These are phyloP conservation scores for Lepus americanus DNA, from an alignment of 2,113 vertebrate genomes.

Conservation along the genomic window DNA sequence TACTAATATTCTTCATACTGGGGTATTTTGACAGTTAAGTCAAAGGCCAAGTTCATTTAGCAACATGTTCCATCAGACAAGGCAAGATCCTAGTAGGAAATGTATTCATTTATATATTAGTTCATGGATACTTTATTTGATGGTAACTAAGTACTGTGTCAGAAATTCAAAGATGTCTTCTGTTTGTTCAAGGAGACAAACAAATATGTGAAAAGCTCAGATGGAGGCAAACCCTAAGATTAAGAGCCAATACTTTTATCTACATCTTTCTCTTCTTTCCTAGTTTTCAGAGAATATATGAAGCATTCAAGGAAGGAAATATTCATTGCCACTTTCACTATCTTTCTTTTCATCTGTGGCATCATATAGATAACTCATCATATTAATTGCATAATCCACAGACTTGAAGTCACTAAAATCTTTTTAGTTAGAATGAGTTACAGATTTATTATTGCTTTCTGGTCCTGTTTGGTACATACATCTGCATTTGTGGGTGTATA, in stretches of 20 bases:
- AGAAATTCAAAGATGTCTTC: neutral
- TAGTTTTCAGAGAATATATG: neutral
- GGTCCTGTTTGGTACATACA: neutral
- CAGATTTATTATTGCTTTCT: neutral
- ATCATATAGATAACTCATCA: neutral
- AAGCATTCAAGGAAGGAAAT: neutral
- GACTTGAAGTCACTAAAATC: neutral
- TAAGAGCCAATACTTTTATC: neutral
- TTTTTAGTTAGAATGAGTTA: neutral
- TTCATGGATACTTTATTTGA: neutral
- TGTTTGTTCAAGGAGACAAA: neutral
- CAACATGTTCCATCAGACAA: neutral
- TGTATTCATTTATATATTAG: conserved; percentile 9
- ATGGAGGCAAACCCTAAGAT: neutral
- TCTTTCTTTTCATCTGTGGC: neutral
- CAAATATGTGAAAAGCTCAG: neutral
- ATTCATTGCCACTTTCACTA: neutral
- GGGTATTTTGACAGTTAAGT: neutral
- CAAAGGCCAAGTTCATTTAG: neutral
- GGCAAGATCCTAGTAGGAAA: neutral
- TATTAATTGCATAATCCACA: neutral
- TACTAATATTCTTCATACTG: neutral
- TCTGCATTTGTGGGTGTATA: neutral
- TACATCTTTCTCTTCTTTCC: neutral
- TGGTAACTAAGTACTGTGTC: neutral